These are phyloP conservation scores for Caradrina clavipalpis DNA, from an alignment of 2,888 invertebrate species.

Conservation along the genomic window DNA sequence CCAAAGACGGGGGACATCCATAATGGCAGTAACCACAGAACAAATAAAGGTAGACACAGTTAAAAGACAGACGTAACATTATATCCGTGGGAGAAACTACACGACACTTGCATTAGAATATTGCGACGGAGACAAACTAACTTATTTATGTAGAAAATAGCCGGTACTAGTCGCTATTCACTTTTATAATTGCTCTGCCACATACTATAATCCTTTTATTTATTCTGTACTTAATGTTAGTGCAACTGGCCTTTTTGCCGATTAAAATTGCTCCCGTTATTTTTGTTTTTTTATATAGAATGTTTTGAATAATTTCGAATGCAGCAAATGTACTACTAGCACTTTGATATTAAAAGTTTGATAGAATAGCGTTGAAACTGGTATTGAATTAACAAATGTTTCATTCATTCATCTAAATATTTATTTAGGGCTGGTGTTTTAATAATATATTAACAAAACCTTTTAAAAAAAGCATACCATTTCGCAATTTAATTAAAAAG, in stretches of 20 bases:
- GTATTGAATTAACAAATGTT: background rate
- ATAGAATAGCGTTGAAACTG: background rate
- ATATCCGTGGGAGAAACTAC: background rate
- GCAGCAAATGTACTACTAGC: background rate
- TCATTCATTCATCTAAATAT: too few relatives aligned
- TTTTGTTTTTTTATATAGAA: too few relatives aligned
- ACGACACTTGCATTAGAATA: slow-evolving; percentile 31
- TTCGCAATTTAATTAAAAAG: too few relatives aligned
- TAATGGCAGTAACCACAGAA: too few relatives aligned
- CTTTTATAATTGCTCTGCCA: background rate
- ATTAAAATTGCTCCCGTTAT: background rate
- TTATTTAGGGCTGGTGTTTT: too few relatives aligned
- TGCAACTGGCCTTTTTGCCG: background rate
- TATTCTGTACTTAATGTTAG: background rate
- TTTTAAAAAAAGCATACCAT: too few relatives aligned
- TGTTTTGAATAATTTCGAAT: background rate
- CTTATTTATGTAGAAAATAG: slow-evolving; percentile 1
- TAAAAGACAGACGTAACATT: background rate
- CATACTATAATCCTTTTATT: background rate
- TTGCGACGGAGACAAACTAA: slow-evolving; percentile 2
- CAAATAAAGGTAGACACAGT: too few relatives aligned
- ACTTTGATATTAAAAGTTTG: background rate
- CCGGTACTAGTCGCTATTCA: background rate
- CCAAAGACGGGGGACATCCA: too few relatives aligned
- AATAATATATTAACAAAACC: too few relatives aligned